A percentile compares a stretch with the other conserved stretches of the same genome.
These are phyloP conservation scores for Capromys pilorides DNA, from an alignment of 2,797 vertebrate species.

Conservation along the genomic window DNA sequence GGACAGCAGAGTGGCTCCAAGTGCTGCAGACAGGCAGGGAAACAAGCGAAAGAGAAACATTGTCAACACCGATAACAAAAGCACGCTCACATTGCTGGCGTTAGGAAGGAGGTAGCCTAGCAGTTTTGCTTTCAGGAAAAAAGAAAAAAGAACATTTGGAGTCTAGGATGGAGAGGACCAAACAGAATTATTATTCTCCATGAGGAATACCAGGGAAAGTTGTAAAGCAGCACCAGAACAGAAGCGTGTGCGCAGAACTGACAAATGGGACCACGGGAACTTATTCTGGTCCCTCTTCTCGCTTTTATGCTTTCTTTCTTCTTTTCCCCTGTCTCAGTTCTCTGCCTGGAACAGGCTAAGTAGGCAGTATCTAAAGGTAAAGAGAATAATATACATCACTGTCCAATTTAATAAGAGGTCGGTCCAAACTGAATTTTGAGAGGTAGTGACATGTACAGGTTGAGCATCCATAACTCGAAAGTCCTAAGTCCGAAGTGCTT, in stretches of 20 bases:
- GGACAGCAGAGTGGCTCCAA: background rate
- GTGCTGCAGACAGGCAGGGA: conserved; percentile 50
- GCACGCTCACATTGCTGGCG: conserved; percentile 50
- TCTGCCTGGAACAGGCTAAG: background rate
- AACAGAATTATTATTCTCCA: conserved; percentile 56
- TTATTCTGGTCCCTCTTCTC: background rate
- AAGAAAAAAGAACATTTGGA: conserved; percentile 21
- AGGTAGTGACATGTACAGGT: background rate
- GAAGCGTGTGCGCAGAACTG: background rate
- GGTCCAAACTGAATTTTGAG: background rate
- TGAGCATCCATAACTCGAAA: background rate
- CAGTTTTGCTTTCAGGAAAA: conserved; percentile 60
- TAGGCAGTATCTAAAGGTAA: background rate
- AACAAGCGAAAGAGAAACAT: background rate
- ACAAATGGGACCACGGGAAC: accelerated
- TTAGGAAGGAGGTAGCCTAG: conserved; percentile 50
- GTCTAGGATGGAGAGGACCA: conserved; percentile 13
- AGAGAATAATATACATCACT: background rate
- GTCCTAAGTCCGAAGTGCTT: background rate
- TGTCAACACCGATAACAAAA: conserved; percentile 68
- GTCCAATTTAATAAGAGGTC: background rate
- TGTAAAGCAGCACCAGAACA: background rate
- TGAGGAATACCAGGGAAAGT: background rate
- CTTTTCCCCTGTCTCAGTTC: background rate
- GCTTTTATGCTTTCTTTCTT: background rate